Evolutionary conservation across 2,888 invertebrate species (phyloP), one percentile per base, ranked within the genome.

Genomic region (Ormyrus labotus): DNA sequence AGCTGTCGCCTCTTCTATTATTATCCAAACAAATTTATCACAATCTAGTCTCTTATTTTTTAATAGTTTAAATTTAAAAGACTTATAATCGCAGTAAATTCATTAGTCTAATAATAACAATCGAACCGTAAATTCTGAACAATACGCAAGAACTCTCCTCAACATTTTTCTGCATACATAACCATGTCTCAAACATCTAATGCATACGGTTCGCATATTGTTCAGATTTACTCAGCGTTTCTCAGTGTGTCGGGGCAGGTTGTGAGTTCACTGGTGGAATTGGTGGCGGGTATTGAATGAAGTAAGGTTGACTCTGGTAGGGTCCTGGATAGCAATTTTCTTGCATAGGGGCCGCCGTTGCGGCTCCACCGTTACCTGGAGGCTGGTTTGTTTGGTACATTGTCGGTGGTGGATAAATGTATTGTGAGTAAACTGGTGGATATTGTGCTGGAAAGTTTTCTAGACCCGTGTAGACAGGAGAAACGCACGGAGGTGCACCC

Each of bases 241-340:
- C 6, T 67, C 34, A 74, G 45, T 80, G 80, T 6, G 71, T 8
- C 0, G 71, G 57, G 6, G 64, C 58, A 11, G 34, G 70, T 11
- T 64, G 74, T 1, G 64, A 61, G 50, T 51, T 67, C 47, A 34
- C 34, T 10, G 67, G 67, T 9, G 70, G 51, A 2, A 68, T 68
- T 9, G 80, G 77, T 5, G 74, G 75, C 13, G 81, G 81, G 9
- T 82, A 82, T 0, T 78, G 70, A 2, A 82, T 61, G 50, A 80
- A 82, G 58, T 80, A 80, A 45, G 82, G 74, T 13, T 80, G 80
- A 0, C 67, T 69, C 0, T 71, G 75, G 55, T 68, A 77, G 6
- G 80, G 71, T 5, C 34, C 34, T 34, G 82, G 57, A 34, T 81
- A 81, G 47, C 81, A 74, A 45, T 53, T 53, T 0, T 78, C 78